Conservation (phyloP, 2,113 vertebrate species). For the Festucalex cinctus region DNA sequence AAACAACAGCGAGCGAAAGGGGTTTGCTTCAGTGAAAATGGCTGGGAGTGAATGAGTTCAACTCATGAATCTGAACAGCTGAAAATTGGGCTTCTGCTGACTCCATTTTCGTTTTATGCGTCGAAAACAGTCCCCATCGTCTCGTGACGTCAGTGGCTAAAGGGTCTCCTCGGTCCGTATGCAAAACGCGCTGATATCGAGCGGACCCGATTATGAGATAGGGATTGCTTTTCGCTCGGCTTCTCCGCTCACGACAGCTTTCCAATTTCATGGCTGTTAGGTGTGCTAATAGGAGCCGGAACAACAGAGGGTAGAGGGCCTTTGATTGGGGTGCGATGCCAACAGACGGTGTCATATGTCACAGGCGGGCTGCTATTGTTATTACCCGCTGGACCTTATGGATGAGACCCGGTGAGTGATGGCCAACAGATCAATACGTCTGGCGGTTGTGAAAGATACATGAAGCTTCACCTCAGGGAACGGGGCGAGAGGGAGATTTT, state of each 20-base stretch:
- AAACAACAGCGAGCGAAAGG: too few species aligned
- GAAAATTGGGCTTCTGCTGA: too few species aligned
- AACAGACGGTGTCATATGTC: conserved; percentile 42
- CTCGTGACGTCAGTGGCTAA: not conserved
- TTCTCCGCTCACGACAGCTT: conserved; percentile 34
- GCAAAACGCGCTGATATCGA: not conserved
- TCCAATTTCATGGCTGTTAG: conserved; percentile 63
- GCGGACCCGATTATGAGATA: conserved; percentile 6
- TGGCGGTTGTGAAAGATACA: conserved; percentile 3
- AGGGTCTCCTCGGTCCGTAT: not conserved
- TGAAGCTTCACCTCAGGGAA: conserved; percentile 3
- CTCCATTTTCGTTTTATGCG: too few species aligned
- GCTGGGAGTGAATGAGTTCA: too few species aligned
- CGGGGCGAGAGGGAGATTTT: not conserved
- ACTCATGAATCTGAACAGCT: too few species aligned
- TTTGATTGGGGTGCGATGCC: conserved; percentile 48
- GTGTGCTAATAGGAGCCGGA: conserved; percentile 47
- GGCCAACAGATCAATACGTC: conserved; percentile 11
- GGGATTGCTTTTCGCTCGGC: conserved; percentile 12
- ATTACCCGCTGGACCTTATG: conserved; percentile 1
- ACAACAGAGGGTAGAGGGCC: conserved; percentile 25
- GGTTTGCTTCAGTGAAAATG: too few species aligned
- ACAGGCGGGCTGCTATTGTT: conserved; percentile 17
- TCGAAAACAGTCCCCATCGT: too few species aligned
- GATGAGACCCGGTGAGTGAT: conserved; percentile 20